Percentiles rank a stretch among this genome's conserved stretches.
phyloP scores from a whole-genome alignment of 1,140 invertebrate species.

The Solenopsis invicta region DNA sequence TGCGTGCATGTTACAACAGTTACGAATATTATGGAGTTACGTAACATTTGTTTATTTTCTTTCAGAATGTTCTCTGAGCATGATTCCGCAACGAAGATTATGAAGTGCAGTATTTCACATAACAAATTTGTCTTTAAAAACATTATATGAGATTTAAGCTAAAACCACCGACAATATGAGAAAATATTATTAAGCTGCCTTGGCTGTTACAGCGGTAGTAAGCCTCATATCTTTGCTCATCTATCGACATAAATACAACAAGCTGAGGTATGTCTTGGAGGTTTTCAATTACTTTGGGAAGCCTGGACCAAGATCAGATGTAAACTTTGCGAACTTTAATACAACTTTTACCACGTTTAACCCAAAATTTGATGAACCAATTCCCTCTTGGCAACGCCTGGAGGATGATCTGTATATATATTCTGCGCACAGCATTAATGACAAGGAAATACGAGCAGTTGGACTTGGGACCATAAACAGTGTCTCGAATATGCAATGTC shows the following conservation, averaged over 20 bases:
- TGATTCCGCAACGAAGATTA: conserved; percentile 11
- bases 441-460: conserved; percentile 81
- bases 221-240: conserved; percentile 91
- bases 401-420: conserved; percentile 87
- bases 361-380: conserved; percentile 83
- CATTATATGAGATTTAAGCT: conserved; percentile 9
- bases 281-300: conserved; percentile 93
- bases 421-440: conserved; percentile 85
- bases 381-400: conserved; percentile 87
- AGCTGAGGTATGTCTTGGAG: conserved; percentile 91
- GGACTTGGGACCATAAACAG: conserved; percentile 80
- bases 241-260: conserved; percentile 93
- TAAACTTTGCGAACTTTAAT: conserved; percentile 72
- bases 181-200: conserved; percentile 92
- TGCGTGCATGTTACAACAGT: neutral
- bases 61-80: conserved; percentile 1
- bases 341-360: conserved; percentile 49
- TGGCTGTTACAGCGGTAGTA: conserved; percentile 89
- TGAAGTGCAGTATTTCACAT: neutral
- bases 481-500: conserved; percentile 85
- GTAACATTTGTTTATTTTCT: neutral
- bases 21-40: neutral
- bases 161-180: conserved; percentile 87
- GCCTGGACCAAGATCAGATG: conserved; percentile 81
- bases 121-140: neutral